Conservation (phyloP, 1,140 invertebrate species). For the Lordiphosa clarofinis region DNA sequence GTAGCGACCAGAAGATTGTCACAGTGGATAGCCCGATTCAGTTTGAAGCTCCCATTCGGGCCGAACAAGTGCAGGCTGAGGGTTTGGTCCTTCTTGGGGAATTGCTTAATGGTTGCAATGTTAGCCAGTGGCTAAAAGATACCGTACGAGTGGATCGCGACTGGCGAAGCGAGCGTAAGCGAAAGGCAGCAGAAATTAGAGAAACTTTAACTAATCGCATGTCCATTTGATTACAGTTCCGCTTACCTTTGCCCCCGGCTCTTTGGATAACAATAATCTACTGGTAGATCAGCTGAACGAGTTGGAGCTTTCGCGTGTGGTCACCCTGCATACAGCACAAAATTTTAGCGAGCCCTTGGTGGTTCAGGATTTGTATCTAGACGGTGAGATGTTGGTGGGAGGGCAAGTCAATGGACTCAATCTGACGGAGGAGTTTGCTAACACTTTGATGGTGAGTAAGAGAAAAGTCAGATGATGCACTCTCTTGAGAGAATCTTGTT, state of each 20-base stretch:
- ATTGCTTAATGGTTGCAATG: slow-evolving; percentile 49
- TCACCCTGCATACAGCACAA: slow-evolving; percentile 62
- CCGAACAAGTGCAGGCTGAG: slow-evolving; percentile 13
- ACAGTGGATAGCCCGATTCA: slow-evolving; percentile 33
- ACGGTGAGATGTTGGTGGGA: slow-evolving; percentile 24
- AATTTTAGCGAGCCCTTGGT: slow-evolving; percentile 28
- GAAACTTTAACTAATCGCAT: background rate
- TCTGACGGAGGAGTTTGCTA: slow-evolving; percentile 51
- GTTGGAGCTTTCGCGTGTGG: slow-evolving; percentile 42
- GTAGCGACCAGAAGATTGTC: slow-evolving; percentile 4
- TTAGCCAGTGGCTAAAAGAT: slow-evolving; percentile 59
- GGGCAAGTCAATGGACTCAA: slow-evolving; percentile 48
- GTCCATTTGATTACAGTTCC: slow-evolving; percentile 15
- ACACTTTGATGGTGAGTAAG: slow-evolving; percentile 66
- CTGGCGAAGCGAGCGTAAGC: slow-evolving; percentile 26
- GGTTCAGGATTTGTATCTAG: slow-evolving; percentile 44
- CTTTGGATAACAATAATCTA: slow-evolving; percentile 53
- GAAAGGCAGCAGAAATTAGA: no score
- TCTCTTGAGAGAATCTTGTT: no score
- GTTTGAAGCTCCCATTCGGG: slow-evolving; percentile 34
- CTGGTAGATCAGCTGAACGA: slow-evolving; percentile 45
- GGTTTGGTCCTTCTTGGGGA: slow-evolving; percentile 19
- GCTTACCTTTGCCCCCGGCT: slow-evolving; percentile 38
- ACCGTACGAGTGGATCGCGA: slow-evolving; percentile 57
- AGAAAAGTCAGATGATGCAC: no score